Base-by-base conservation (phyloP, 2,113 vertebrate genomes). In the Apteryx mantelli region DNA sequence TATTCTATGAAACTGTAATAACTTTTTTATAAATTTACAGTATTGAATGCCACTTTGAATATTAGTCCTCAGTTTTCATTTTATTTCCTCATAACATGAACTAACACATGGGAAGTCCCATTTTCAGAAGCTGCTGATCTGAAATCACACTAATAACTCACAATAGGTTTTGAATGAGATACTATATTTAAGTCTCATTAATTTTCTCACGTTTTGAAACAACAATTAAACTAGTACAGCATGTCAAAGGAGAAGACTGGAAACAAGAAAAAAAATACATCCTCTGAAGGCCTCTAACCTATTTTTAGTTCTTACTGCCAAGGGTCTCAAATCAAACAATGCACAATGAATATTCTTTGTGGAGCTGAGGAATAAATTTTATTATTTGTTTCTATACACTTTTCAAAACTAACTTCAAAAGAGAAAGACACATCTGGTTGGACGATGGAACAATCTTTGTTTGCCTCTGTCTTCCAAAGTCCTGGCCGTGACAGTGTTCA, bases 311-410 rank as follows among this genome's bases (percentile, higher is more conserved):
- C 64, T 93, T 93, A 8, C 36, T 93, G 60, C 16, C 30, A 66
- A 12, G 19, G 46, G 19, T 44, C 12, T 12, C 46, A 56, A 92
- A 75, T 78, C 64, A 93, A 92, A 95, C 64, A 93, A 86, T 84
- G 60, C 20, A 50, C 34, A 86, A 91, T 81, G 73, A 91, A 91
- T 91, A 93, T 86, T 93, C 83, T 92, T 91, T 75, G 63, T 60
- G n/a, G 50, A 92, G 38, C 42, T 93, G 89, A 93, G 65, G 83
- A 95, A 87, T 91, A 7, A 3, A 88, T 86, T 88, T 42, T 81
- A 61, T 91, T 88, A 81, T 88, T 88, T 91, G 34, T 4, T 95
- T 92, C 91, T 83, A 66, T 42, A 70, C 22, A 86, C 44, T 86
- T 81, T 20, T 15, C n/a, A 82, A 85, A 92, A 85, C 10, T 82